These are phyloP conservation scores for Tapera naevia DNA, from an alignment of 2,797 vertebrate genomes.

Conservation along the genomic window DNA sequence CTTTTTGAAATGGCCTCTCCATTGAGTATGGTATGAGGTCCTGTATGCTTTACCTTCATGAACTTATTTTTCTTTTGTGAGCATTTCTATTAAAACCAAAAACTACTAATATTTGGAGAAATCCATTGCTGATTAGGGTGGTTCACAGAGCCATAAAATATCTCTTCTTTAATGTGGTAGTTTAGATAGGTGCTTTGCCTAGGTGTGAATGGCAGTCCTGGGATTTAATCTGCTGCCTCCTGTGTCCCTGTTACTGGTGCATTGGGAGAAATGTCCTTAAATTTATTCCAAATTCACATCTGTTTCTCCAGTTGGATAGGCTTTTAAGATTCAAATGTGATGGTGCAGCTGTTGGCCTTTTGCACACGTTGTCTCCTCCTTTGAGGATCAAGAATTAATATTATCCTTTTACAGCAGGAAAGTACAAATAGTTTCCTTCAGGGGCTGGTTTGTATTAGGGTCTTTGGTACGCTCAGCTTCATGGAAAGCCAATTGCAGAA, in stretches of 20 bases:
- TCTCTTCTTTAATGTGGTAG: neutral
- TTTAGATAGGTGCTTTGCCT: neutral
- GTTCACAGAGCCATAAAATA: accelerated
- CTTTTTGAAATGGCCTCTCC: neutral
- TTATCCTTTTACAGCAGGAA: neutral
- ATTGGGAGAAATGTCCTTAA: neutral
- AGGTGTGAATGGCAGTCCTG: neutral
- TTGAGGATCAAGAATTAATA: neutral
- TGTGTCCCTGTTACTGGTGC: neutral
- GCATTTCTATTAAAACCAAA: neutral
- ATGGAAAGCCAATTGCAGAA: neutral
- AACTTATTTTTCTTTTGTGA: neutral
- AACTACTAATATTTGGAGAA: neutral
- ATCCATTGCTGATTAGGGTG: neutral
- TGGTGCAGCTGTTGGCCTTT: slow-evolving; percentile 37
- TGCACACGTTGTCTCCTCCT: neutral
- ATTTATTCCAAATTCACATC: slow-evolving; percentile 15
- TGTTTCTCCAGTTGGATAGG: slow-evolving; percentile 33
- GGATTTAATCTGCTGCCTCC: neutral
- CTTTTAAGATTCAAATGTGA: neutral
- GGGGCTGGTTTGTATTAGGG: neutral
- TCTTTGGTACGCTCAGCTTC: neutral
- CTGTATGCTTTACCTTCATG: neutral
- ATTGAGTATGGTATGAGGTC: no score
- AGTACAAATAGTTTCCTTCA: neutral